phyloP scores from a whole-genome alignment of 64 coral and sea anemone species.

The Exaiptasia diaphana region DNA sequence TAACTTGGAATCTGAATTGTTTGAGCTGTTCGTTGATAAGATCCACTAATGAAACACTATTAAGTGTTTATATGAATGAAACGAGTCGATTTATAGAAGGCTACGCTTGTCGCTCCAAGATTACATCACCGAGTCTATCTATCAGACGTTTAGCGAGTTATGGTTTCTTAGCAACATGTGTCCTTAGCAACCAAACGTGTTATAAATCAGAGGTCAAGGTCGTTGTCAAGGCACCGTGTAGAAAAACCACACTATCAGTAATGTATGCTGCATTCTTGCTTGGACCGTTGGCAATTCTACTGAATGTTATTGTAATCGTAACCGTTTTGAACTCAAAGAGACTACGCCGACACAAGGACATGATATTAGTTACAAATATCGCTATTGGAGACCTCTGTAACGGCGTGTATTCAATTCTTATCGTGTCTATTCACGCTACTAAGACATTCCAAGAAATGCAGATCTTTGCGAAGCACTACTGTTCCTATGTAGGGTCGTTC shows the following conservation, averaged over 20 bases:
- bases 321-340: conserved; percentile 32
- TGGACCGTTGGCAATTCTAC: conserved; percentile 34
- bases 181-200: background rate
- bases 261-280: conserved; percentile 40
- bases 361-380: conserved; percentile 64
- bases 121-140: background rate
- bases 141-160: background rate
- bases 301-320: conserved; percentile 43
- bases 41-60: background rate
- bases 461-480: conserved; percentile 1
- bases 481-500: conserved; percentile 51
- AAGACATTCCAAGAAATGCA: conserved; percentile 17
- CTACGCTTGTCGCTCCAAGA: conserved; percentile 1
- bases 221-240: conserved; percentile 18
- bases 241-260: conserved; percentile 26
- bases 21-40: conserved; percentile 9
- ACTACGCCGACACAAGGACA: conserved; percentile 17
- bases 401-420: conserved; percentile 48
- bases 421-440: conserved; percentile 35
- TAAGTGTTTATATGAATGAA: background rate
- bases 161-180: conserved; percentile 23
- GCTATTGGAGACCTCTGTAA: conserved; percentile 54
- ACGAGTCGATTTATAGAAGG: background rate
- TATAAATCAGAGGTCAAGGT: conserved; percentile 2
- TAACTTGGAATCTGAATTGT: conserved; percentile 5